Conservation (phyloP, 2,113 vertebrate genomes). For the Agelaius phoeniceus region DNA sequence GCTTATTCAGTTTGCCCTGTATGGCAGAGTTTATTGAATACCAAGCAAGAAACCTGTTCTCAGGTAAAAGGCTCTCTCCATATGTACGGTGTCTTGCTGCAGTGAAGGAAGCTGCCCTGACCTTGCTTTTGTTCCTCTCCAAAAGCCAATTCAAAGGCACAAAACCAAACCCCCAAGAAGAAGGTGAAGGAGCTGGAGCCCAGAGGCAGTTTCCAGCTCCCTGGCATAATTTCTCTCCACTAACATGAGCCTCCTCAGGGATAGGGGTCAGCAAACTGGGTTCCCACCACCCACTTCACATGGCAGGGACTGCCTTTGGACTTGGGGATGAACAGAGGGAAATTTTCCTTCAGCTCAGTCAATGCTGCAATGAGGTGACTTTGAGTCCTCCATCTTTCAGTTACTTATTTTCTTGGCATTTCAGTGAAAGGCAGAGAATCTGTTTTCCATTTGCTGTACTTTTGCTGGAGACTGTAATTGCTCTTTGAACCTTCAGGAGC, state of each 20-base stretch:
- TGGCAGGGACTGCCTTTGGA: neutral
- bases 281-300: neutral
- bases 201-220: neutral
- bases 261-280: neutral
- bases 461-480: slow-evolving; percentile 71
- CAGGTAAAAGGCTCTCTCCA: neutral
- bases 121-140: neutral
- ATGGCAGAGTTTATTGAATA: neutral
- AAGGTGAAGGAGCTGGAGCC: neutral
- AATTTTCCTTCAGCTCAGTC: neutral
- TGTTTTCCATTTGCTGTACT: slow-evolving; percentile 80
- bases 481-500: slow-evolving; percentile 77
- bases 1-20: neutral
- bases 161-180: neutral
- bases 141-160: neutral
- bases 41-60: neutral
- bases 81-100: neutral
- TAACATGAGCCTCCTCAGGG: neutral
- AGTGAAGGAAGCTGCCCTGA: neutral
- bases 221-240: neutral
- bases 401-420: slow-evolving; percentile 59
- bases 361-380: neutral
- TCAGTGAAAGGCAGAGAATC: slow-evolving; percentile 64
- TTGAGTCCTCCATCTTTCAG: slow-evolving; percentile 47
- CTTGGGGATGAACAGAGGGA: neutral